Evolutionary conservation across 2,888 invertebrate genomes (phyloP).

Genomic region (Melinaea menophilus): DNA sequence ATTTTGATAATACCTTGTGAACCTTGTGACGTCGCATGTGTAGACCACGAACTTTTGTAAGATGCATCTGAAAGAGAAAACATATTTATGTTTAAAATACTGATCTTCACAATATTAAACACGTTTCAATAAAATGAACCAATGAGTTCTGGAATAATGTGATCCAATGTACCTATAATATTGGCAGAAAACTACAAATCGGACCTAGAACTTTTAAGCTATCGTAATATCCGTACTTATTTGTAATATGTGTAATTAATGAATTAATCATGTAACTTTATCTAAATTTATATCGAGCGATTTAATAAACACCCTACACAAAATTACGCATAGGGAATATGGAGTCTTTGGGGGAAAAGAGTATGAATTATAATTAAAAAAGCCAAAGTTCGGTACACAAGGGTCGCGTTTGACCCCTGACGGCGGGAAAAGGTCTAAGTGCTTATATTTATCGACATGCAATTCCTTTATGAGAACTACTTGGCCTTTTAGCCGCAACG

Average conservation of each 20-base stretch:
- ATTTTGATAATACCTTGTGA: slow-evolving; percentile 80
- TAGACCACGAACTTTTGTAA: slow-evolving; percentile 91
- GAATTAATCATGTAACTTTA: slow-evolving; percentile 7
- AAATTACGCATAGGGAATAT: not conserved
- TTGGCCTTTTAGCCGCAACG: not conserved
- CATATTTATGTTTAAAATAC: not conserved
- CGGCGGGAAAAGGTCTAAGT: slow-evolving; percentile 5
- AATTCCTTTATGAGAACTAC: not conserved
- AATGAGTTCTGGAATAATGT: too few relatives aligned
- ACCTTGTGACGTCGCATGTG: slow-evolving; percentile 84
- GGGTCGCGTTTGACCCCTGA: slow-evolving; percentile 6
- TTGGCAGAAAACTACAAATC: too few relatives aligned
- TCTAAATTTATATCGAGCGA: slow-evolving; percentile 5
- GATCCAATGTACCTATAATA: too few relatives aligned
- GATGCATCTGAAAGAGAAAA: slow-evolving; percentile 85
- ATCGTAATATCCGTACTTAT: not conserved
- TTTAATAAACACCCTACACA: slow-evolving; percentile 5
- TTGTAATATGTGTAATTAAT: not conserved
- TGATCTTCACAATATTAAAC: not conserved
- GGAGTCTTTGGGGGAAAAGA: slow-evolving; percentile 2
- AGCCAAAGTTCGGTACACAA: slow-evolving; percentile 5
- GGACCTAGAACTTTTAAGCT: not conserved
- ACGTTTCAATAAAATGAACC: not conserved
- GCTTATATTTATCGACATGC: slow-evolving; percentile 3
- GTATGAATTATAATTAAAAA: slow-evolving; percentile 6